Conservation (phyloP, 2,888 invertebrate genomes). For the Heliothis peltigera region DNA sequence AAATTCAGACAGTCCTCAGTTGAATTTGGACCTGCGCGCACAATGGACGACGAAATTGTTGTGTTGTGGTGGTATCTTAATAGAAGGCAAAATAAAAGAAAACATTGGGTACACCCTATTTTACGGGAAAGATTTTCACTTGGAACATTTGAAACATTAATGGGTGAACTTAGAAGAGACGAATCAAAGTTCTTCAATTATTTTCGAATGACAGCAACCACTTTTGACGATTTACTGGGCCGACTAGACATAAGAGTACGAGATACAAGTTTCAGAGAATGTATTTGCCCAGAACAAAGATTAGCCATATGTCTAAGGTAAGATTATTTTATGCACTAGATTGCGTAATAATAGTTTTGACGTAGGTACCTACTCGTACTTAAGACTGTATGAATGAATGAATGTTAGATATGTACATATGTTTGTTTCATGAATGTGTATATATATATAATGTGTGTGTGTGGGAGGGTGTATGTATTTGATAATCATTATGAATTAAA, state of each 20-base stretch:
- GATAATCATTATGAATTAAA: constrained; percentile 55
- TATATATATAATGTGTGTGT: constrained; percentile 46
- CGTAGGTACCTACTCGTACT: constrained; percentile 50
- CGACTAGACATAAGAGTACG: too few relatives aligned
- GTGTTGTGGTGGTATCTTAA: constrained; percentile 33
- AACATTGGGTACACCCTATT: too few relatives aligned
- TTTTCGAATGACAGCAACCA: too few relatives aligned
- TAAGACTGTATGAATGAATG: constrained; percentile 48
- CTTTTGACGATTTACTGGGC: too few relatives aligned
- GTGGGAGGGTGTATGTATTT: constrained; percentile 43
- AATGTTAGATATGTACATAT: constrained; percentile 42
- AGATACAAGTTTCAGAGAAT: too few relatives aligned
- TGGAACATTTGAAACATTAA: too few relatives aligned
- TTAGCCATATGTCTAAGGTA: too few relatives aligned
- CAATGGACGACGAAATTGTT: constrained; percentile 37
- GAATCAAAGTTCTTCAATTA: too few relatives aligned
- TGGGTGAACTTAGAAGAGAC: too few relatives aligned
- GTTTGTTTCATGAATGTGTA: constrained; percentile 45
- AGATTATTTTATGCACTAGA: constrained; percentile 52
- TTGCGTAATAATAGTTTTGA: constrained; percentile 47
- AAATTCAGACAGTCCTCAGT: too few relatives aligned
- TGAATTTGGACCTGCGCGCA: constrained; percentile 47
- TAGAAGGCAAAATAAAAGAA: constrained; percentile 31
- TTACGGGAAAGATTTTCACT: too few relatives aligned
- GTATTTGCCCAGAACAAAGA: too few relatives aligned